These are phyloP conservation scores for Gouania willdenowi DNA, from an alignment of 2,797 vertebrate genomes.

Conservation along the genomic window DNA sequence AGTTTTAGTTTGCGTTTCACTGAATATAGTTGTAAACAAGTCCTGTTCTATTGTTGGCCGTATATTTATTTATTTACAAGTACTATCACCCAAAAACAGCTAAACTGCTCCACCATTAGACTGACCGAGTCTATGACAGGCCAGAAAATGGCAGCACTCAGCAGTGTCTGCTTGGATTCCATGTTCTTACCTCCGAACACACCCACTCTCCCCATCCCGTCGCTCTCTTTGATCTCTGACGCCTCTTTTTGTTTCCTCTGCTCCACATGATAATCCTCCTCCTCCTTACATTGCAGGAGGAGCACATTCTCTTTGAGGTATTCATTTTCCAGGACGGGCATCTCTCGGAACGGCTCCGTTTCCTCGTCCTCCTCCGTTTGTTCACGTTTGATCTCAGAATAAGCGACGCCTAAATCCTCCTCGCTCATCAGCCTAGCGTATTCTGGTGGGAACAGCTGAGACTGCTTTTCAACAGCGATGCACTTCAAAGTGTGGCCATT, in stretches of 20 bases:
- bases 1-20: too few species aligned
- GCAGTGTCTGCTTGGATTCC: too few species aligned
- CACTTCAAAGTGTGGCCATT: neutral
- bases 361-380: neutral
- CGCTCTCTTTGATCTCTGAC: neutral
- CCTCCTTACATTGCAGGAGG: neutral
- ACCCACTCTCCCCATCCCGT: conserved; percentile 1
- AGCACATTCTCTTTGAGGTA: conserved; percentile 11
- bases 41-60: too few species aligned
- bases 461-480: neutral
- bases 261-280: neutral
- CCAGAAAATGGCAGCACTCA: too few species aligned
- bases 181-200: neutral
- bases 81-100: too few species aligned
- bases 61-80: too few species aligned
- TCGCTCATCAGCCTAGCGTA: neutral
- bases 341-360: conserved; percentile 16
- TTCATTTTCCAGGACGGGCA: conserved; percentile 41
- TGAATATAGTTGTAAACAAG: too few species aligned
- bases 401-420: neutral
- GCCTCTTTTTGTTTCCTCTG: neutral
- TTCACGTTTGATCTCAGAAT: conserved; percentile 5
- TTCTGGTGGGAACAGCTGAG: conserved; percentile 3
- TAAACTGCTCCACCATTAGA: too few species aligned
- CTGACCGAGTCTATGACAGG: too few species aligned